A percentile compares a stretch with the other conserved stretches of the same genome.
Conservation (phyloP, 1,140 invertebrate genomes). For the Caenorhabditis remanei region DNA sequence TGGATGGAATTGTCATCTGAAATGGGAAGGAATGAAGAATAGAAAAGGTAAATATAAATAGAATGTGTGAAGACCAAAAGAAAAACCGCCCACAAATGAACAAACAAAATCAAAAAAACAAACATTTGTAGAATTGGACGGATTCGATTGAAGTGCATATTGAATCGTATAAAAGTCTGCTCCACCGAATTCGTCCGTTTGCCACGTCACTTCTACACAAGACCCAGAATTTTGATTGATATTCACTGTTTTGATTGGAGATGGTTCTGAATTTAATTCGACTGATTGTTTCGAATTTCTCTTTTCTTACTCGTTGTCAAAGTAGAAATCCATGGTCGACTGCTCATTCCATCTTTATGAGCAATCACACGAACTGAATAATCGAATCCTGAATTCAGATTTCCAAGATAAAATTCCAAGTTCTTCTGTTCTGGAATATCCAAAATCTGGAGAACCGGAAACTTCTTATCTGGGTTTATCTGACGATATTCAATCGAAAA, state of each 20-base stretch:
- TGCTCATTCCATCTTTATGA: slow-evolving; percentile 70
- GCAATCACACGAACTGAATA: slow-evolving; percentile 73
- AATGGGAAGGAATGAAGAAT: slow-evolving; percentile 38
- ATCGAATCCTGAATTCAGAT: slow-evolving; percentile 74
- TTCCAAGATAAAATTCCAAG: slow-evolving; percentile 75
- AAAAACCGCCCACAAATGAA: slow-evolving; percentile 70
- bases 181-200: slow-evolving; percentile 70
- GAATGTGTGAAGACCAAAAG: slow-evolving; percentile 63
- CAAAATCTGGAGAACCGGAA: slow-evolving; percentile 74
- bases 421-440: slow-evolving; percentile 75
- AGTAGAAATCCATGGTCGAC: slow-evolving; percentile 71
- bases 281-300: not conserved
- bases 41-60: slow-evolving; percentile 61
- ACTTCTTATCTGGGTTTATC: slow-evolving; percentile 73
- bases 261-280: not conserved
- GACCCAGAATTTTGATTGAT: slow-evolving; percentile 46
- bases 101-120: slow-evolving; percentile 72
- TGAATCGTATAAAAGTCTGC: slow-evolving; percentile 66
- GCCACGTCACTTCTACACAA: slow-evolving; percentile 59
- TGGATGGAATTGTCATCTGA: slow-evolving; percentile 67
- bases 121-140: slow-evolving; percentile 68
- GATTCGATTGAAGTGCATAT: slow-evolving; percentile 69
- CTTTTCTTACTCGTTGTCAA: slow-evolving; percentile 72
- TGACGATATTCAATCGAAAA: slow-evolving; percentile 73
- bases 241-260: not conserved